Conservation (phyloP, 1,140 invertebrate genomes). For the Cyrtorhinus lividipennis region DNA sequence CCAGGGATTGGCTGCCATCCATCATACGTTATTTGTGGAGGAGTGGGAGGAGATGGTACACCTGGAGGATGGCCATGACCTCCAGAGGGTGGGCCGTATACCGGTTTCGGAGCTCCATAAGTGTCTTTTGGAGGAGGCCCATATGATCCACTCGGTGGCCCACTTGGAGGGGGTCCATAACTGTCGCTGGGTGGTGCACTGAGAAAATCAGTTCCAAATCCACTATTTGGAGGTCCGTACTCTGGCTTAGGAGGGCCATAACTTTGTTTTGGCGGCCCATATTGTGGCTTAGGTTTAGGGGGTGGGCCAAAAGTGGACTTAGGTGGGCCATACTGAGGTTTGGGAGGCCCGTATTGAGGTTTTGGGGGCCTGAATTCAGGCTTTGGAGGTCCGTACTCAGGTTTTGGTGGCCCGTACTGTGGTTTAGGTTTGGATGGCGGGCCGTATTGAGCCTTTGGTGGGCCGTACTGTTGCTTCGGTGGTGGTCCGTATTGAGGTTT, state of each 20-base stretch:
- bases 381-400: conserved; percentile 26
- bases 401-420: conserved; percentile 25
- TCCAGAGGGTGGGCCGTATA: conserved; percentile 31
- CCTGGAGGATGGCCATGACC: conserved; percentile 36
- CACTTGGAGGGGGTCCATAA: conserved; percentile 32
- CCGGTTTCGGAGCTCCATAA: conserved; percentile 18
- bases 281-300: conserved; percentile 30
- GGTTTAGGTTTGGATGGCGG: conserved; percentile 30
- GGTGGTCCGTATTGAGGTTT: conserved; percentile 24
- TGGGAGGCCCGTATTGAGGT: conserved; percentile 27
- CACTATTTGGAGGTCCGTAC: conserved; percentile 25
- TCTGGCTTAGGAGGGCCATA: conserved; percentile 25
- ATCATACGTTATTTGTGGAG: conserved; percentile 60
- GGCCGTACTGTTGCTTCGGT: conserved; percentile 25
- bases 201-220: conserved; percentile 29
- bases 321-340: conserved; percentile 15
- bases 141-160: conserved; percentile 25
- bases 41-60: conserved; percentile 52
- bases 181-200: conserved; percentile 27
- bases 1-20: conserved; percentile 71
- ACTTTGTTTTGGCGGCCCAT: conserved; percentile 26
- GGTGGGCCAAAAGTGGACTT: conserved; percentile 30
- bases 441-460: conserved; percentile 29
- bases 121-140: conserved; percentile 27
- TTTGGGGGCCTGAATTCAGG: conserved; percentile 25